Evolutionary conservation across 2,888 invertebrate genomes (phyloP).

Genomic region (Ceraclea dissimilis): DNA sequence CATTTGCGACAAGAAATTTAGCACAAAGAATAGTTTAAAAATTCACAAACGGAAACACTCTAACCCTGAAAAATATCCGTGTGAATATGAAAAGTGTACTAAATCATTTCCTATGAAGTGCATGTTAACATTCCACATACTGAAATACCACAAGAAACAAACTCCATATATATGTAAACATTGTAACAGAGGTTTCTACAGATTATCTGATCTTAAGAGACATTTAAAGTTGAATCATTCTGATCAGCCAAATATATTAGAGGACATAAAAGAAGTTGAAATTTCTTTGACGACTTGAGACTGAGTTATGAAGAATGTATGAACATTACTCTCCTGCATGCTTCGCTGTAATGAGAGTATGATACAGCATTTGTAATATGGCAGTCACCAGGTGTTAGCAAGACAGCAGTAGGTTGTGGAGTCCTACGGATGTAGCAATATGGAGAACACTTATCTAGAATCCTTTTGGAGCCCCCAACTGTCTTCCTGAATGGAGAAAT

Average conservation of each 20-base stretch:
- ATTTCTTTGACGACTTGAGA: too few relatives aligned
- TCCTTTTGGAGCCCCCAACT: too few relatives aligned
- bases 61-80: constrained; percentile 40
- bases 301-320: too few relatives aligned
- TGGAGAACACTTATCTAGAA: too few relatives aligned
- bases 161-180: constrained; percentile 42
- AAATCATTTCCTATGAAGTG: constrained; percentile 40
- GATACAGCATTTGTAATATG: too few relatives aligned
- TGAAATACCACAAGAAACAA: constrained; percentile 43
- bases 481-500: too few relatives aligned
- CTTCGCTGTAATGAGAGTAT: too few relatives aligned
- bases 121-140: constrained; percentile 43
- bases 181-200: constrained; percentile 41
- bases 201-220: constrained; percentile 40
- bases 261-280: neutral
- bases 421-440: too few relatives aligned
- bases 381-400: too few relatives aligned
- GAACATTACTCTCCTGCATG: too few relatives aligned
- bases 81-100: constrained; percentile 39
- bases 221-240: constrained; percentile 29
- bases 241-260: neutral
- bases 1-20: constrained; percentile 37
- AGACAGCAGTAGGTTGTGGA: too few relatives aligned
- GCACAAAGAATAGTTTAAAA: constrained; percentile 36
- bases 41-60: constrained; percentile 43